Conservation (phyloP, 1,140 invertebrate species). For the Lycorma delicatula region DNA sequence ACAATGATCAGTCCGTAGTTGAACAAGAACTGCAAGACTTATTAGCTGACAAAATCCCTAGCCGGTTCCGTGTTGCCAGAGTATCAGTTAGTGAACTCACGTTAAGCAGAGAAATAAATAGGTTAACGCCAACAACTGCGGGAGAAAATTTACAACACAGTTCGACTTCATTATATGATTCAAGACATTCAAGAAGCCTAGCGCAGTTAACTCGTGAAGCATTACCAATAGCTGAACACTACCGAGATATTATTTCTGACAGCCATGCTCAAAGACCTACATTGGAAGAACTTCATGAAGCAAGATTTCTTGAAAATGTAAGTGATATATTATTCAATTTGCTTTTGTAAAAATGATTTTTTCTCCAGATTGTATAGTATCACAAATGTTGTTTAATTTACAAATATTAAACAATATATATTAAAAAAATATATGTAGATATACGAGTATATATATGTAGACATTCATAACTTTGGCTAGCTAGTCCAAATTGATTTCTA, state of each 20-base stretch:
- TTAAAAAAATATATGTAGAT: too few species aligned
- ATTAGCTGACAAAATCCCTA: slow-evolving; percentile 26
- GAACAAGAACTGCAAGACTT: slow-evolving; percentile 26
- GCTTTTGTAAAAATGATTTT: too few species aligned
- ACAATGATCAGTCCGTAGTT: not conserved
- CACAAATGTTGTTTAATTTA: too few species aligned
- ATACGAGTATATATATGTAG: too few species aligned
- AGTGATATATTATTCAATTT: too few species aligned
- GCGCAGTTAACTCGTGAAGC: slow-evolving; percentile 46
- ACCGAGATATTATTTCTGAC: slow-evolving; percentile 46
- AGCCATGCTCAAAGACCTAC: slow-evolving; percentile 44
- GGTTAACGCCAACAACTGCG: slow-evolving; percentile 13
- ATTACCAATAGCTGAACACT: slow-evolving; percentile 47
- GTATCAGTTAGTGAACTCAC: slow-evolving; percentile 25
- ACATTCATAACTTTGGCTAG: too few species aligned
- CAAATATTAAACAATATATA: too few species aligned
- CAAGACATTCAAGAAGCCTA: slow-evolving; percentile 42
- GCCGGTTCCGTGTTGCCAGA: slow-evolving; percentile 38
- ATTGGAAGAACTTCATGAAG: slow-evolving; percentile 48
- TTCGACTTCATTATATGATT: slow-evolving; percentile 37
- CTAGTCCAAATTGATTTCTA: too few species aligned
- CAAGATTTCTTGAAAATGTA: slow-evolving; percentile 33
- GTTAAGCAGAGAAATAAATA: not conserved
- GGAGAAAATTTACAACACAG: slow-evolving; percentile 3
- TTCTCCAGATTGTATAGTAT: too few species aligned